Evolutionary conservation across 2,888 invertebrate genomes (phyloP), one percentile per base, ranked within the genome.

Genomic region (Epinotia nisella): DNA sequence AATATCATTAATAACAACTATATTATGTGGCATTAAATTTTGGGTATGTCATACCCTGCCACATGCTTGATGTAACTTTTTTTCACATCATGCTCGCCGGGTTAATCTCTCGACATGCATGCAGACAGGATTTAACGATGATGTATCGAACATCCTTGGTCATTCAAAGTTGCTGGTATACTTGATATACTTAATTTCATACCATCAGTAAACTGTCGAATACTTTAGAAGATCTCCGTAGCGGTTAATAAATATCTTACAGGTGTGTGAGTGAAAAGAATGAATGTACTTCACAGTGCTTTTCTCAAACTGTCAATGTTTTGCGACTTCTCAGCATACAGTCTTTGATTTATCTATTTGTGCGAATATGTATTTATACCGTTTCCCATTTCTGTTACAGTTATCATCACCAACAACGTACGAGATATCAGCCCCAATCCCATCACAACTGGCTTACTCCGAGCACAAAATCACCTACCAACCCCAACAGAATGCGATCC

Each of bases 391-490:
- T 19, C 39, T 2, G 77, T 83, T 79, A 45, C 88, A 92, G 92
- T 75, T 85, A 24, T 81, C 84, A 41, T 80, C 85, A 51, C 87
- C 89, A 9, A 85, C 87, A 39, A 85, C 85, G 21, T 91, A 89
- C 76, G 88, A 92, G 78, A 83, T 92, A 24, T 90, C 90, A 29
- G 82, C 84, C 2, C 87, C 90, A 11, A 83, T 92, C 24, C 84
- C 87, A 21, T 89, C 92, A 9, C 88, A 90, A 74, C 81, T 91
- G 51, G 89, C 89, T 1, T 90, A 91, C 80, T 77, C 87, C 0
- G 90, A 90, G 64, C 86, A 86, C 79, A 87, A 88, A 69, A 78
- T 85, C 49, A 81, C 83, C 35, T 81, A 85, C 62, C 83, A 84
- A 59, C 80, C 77, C 39, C 78, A 79, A 13, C 76, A 76, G 7